These are phyloP conservation scores for Novumbra hubbsi DNA, from an alignment of 2,797 vertebrate species.

Conservation along the genomic window DNA sequence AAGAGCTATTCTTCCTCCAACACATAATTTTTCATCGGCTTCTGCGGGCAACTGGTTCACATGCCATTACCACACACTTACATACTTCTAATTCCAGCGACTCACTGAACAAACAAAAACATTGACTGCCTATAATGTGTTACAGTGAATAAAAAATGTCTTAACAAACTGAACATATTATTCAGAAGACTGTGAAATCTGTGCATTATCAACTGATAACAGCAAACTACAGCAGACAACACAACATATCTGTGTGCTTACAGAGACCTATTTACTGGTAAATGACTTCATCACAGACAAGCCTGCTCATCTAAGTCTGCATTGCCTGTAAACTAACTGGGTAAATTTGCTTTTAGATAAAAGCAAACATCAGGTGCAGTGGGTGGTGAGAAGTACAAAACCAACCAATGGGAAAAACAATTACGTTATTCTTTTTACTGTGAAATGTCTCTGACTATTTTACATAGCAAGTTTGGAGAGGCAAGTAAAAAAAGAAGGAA, in stretches of 20 bases:
- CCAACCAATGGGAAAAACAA: background rate
- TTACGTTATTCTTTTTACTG: background rate
- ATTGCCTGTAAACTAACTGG: conserved; percentile 22
- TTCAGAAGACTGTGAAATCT: background rate
- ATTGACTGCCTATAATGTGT: too few species aligned
- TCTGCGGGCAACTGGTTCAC: background rate
- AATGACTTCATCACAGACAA: conserved; percentile 39
- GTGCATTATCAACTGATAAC: background rate
- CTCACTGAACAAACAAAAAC: background rate
- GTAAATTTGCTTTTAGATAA: conserved; percentile 53
- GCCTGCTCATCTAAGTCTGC: conserved; percentile 43
- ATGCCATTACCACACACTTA: background rate
- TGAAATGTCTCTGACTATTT: background rate
- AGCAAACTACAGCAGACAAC: background rate
- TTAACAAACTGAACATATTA: background rate
- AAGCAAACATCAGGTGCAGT: conserved; percentile 39
- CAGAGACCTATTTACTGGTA: conserved; percentile 31
- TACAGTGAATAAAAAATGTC: background rate
- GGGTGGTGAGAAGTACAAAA: conserved; percentile 11
- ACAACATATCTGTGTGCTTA: conserved; percentile 7
- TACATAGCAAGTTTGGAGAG: background rate
- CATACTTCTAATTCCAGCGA: conserved; percentile 44
- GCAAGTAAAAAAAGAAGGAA: conserved; percentile 29
- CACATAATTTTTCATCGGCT: conserved; percentile 19
- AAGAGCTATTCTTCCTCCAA: background rate